These are phyloP conservation scores for Drosophila truncata DNA, from an alignment of 1,140 invertebrate genomes.

Conservation along the genomic window DNA sequence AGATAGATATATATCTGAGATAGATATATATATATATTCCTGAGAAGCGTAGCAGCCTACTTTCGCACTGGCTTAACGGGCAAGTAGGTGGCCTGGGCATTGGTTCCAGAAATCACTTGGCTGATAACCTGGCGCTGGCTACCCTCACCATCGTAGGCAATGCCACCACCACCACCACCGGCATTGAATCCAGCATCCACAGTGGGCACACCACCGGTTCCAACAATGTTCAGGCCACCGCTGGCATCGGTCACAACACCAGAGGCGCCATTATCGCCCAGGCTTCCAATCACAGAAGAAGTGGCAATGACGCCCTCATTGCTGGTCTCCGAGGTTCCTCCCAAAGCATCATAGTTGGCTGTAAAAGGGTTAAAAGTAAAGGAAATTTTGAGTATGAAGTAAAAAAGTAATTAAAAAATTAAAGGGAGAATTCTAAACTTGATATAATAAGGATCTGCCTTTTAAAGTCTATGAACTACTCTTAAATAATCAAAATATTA, in stretches of 20 bases:
- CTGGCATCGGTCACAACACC: conserved; percentile 51
- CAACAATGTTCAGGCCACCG: conserved; percentile 61
- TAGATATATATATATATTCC: too few relatives aligned
- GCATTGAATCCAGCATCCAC: conserved; percentile 8
- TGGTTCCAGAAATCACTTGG: conserved; percentile 39
- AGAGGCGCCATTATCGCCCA: conserved; percentile 71
- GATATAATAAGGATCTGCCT: too few relatives aligned
- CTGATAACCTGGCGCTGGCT: conserved; percentile 45
- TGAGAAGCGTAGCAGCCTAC: too few relatives aligned
- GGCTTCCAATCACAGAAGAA: conserved; percentile 73
- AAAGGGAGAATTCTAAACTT: neutral
- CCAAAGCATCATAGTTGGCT: conserved; percentile 81
- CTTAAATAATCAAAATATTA: too few relatives aligned
- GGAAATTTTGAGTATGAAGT: neutral
- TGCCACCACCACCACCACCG: neutral
- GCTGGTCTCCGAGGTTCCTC: conserved; percentile 61
- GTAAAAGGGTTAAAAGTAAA: neutral
- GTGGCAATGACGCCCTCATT: conserved; percentile 74
- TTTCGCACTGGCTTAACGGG: conserved; percentile 68
- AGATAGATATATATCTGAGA: neutral
- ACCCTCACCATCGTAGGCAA: conserved; percentile 29
- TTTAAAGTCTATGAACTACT: too few relatives aligned
- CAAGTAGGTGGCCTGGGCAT: conserved; percentile 83
- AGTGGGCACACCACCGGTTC: conserved; percentile 69
- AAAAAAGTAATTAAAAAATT: neutral